These are phyloP conservation scores for Rhingia rostrata DNA, from an alignment of 2,888 invertebrate species.

Conservation along the genomic window DNA sequence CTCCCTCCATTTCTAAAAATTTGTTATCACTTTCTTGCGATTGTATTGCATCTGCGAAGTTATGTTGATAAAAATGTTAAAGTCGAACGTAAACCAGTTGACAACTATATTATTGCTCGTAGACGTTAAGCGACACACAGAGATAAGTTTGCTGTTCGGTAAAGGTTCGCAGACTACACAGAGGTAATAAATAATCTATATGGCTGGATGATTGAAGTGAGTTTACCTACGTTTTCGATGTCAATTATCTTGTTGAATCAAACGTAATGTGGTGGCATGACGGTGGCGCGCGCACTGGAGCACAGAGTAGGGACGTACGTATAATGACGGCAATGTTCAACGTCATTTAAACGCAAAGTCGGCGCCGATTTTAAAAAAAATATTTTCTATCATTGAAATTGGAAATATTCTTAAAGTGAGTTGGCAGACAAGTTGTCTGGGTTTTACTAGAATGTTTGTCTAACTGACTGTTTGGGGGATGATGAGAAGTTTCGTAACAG, in stretches of 20 bases:
- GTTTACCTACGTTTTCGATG: constrained; percentile 36
- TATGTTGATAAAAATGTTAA: constrained; percentile 22
- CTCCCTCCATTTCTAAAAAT: constrained; percentile 31
- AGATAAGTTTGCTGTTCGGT: constrained; percentile 3
- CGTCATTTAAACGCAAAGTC: constrained; percentile 39
- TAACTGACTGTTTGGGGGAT: constrained; percentile 3
- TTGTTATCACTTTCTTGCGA: constrained; percentile 11
- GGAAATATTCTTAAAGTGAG: constrained; percentile 45
- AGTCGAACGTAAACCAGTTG: constrained; percentile 32
- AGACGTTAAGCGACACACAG: background rate
- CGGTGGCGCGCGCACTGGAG: background rate
- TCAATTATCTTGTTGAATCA: constrained; percentile 23
- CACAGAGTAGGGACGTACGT: background rate
- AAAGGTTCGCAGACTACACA: constrained; percentile 6
- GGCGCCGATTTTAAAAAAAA: constrained; percentile 42
- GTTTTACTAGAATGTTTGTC: constrained; percentile 9
- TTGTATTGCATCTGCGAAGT: constrained; percentile 36
- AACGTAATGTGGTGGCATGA: constrained; percentile 1
- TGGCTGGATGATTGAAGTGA: constrained; percentile 41
- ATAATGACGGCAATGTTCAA: constrained; percentile 48
- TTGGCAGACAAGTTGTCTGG: constrained; percentile 60
- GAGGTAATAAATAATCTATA: constrained; percentile 20
- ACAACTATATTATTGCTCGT: constrained; percentile 36
- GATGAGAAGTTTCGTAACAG: background rate
- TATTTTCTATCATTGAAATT: constrained; percentile 37